Percentiles rank a stretch among this genome's conserved stretches.
Evolutionary conservation across 2,797 vertebrate genomes (phyloP).

Genomic region (Oryzias sinensis): DNA sequence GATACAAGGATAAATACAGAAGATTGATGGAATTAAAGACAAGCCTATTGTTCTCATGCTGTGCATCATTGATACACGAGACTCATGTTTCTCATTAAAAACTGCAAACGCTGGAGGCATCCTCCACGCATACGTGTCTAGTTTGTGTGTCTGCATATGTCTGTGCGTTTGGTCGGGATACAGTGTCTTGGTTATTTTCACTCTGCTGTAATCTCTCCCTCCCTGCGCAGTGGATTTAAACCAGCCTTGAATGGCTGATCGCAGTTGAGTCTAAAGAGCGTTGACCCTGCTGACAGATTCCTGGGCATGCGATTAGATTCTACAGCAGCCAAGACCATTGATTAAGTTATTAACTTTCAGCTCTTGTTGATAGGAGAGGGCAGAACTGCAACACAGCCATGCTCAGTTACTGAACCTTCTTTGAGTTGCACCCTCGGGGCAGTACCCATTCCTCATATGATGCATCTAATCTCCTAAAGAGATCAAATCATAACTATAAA

Average conservation of each 20-base stretch:
- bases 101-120: constrained; percentile 73
- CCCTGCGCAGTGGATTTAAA: constrained; percentile 63
- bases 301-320: constrained; percentile 59
- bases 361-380: constrained; percentile 47
- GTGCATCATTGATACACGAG: constrained; percentile 75
- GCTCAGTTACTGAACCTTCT: constrained; percentile 30
- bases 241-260: constrained; percentile 62
- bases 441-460: constrained; percentile 47
- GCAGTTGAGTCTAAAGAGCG: constrained; percentile 49
- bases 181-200: constrained; percentile 58
- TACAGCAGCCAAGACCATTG: constrained; percentile 56
- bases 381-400: constrained; percentile 31
- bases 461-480: constrained; percentile 67
- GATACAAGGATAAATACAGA: constrained; percentile 69
- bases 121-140: constrained; percentile 52
- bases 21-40: constrained; percentile 75
- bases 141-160: constrained; percentile 29
- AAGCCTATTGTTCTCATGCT: constrained; percentile 70
- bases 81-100: constrained; percentile 79
- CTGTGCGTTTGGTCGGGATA: constrained; percentile 41
- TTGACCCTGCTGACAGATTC: constrained; percentile 51
- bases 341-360: constrained; percentile 70
- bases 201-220: constrained; percentile 64
- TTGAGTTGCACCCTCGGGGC: constrained; percentile 43
- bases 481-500: constrained; percentile 66